Percentiles rank a stretch among this genome's conserved stretches.
These are phyloP conservation scores for Clistopyga incitator DNA, from an alignment of 2,888 invertebrate genomes.

Conservation along the genomic window DNA sequence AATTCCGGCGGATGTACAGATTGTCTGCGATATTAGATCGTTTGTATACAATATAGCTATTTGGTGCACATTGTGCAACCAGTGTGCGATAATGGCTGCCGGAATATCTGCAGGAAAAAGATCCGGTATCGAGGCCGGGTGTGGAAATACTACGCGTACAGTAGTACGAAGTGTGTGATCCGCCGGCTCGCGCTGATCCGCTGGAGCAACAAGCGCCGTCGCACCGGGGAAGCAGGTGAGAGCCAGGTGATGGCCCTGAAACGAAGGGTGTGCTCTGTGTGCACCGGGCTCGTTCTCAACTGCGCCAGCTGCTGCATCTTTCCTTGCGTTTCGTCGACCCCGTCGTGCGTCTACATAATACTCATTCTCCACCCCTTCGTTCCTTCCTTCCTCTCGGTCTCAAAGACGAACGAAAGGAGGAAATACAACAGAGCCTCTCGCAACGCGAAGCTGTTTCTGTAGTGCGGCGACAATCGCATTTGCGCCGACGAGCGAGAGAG, in stretches of 20 bases:
- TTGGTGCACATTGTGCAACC: neutral
- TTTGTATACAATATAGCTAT: neutral
- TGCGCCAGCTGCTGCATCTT: constrained; percentile 56
- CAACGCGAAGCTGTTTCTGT: neutral
- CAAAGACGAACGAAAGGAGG: constrained; percentile 25
- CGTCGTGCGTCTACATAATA: constrained; percentile 30
- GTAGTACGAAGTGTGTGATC: constrained; percentile 17
- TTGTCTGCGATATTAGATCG: constrained; percentile 41
- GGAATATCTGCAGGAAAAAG: constrained; percentile 49
- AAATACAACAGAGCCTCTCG: constrained; percentile 14
- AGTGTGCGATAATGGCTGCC: constrained; percentile 35
- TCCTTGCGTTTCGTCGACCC: constrained; percentile 24
- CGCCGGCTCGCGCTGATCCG: constrained; percentile 51
- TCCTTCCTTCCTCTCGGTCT: constrained; percentile 24
- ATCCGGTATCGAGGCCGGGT: constrained; percentile 74
- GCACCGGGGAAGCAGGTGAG: constrained; percentile 68
- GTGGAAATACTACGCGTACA: constrained; percentile 35
- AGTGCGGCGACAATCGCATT: constrained; percentile 16
- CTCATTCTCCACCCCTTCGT: constrained; percentile 40
- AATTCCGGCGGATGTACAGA: constrained; percentile 55
- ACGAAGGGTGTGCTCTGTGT: constrained; percentile 69
- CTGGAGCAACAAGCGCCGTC: constrained; percentile 45
- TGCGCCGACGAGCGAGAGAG: neutral
- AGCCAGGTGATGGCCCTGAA: constrained; percentile 74
- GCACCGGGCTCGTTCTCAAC: constrained; percentile 78